Evolutionary conservation across 2,888 invertebrate species (phyloP).

Genomic region (Torymus tubicola): DNA sequence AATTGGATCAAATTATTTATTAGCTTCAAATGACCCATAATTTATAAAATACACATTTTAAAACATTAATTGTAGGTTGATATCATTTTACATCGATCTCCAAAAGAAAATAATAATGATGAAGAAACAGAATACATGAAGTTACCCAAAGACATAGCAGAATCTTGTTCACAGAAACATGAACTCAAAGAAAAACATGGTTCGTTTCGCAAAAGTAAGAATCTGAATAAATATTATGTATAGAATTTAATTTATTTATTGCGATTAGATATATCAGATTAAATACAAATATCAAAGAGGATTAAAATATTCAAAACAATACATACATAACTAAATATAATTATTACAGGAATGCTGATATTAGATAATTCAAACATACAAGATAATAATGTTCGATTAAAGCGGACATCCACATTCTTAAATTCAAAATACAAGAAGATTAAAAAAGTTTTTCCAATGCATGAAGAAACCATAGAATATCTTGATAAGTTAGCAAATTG

Average conservation of each 20-base stretch:
- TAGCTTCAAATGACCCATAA: neutral
- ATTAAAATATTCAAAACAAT: neutral
- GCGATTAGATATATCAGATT: too few relatives aligned
- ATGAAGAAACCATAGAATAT: neutral
- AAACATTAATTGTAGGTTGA: too few relatives aligned
- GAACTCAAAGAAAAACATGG: too few relatives aligned
- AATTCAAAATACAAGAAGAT: neutral
- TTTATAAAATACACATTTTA: too few relatives aligned
- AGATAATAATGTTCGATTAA: neutral
- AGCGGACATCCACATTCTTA: constrained; percentile 15
- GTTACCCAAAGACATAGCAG: too few relatives aligned
- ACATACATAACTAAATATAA: neutral
- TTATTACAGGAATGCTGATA: constrained; percentile 11
- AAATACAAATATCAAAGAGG: neutral
- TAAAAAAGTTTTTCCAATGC: neutral
- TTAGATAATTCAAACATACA: neutral
- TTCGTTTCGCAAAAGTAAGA: too few relatives aligned
- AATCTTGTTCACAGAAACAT: too few relatives aligned
- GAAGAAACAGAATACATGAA: too few relatives aligned
- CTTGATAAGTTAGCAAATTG: neutral
- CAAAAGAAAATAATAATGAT: too few relatives aligned
- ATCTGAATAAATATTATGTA: too few relatives aligned
- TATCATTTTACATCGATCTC: too few relatives aligned
- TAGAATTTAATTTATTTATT: too few relatives aligned
- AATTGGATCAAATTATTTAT: neutral